phyloP scores from a whole-genome alignment of 1,140 invertebrate species.

The Meteorus sp. region DNA sequence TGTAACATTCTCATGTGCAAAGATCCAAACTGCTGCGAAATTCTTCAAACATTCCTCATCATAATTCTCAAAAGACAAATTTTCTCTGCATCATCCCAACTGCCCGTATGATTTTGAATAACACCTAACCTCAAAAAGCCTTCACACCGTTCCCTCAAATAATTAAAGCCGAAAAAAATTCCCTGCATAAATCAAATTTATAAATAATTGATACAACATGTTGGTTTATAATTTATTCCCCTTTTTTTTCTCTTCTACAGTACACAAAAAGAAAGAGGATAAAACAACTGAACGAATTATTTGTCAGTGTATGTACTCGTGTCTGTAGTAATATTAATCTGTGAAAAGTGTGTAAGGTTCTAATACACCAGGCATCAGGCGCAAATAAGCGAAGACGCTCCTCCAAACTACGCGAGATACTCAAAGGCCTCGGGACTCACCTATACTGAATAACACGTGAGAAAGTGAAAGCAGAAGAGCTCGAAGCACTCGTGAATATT shows the following conservation, averaged over 20 bases:
- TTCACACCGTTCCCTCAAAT: too few relatives aligned
- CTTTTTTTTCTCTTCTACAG: background rate
- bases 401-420: too few relatives aligned
- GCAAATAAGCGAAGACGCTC: constrained; percentile 9
- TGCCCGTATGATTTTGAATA: too few relatives aligned
- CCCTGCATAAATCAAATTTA: background rate
- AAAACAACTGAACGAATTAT: background rate
- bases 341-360: too few relatives aligned
- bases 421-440: constrained; percentile 15
- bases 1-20: too few relatives aligned
- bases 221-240: background rate
- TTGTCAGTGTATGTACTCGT: background rate
- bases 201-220: background rate
- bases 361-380: too few relatives aligned
- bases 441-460: constrained; percentile 10
- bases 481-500: background rate
- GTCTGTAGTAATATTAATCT: background rate
- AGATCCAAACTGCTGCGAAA: too few relatives aligned
- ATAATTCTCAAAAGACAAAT: too few relatives aligned
- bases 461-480: constrained; percentile 15
- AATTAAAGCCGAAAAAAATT: background rate
- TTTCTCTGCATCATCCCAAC: too few relatives aligned
- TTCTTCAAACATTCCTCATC: too few relatives aligned
- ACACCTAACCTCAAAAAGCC: too few relatives aligned
- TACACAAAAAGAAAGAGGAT: too few relatives aligned